Evolutionary conservation across 2,888 invertebrate species (phyloP).

Genomic region (Pollenia labialis): DNA sequence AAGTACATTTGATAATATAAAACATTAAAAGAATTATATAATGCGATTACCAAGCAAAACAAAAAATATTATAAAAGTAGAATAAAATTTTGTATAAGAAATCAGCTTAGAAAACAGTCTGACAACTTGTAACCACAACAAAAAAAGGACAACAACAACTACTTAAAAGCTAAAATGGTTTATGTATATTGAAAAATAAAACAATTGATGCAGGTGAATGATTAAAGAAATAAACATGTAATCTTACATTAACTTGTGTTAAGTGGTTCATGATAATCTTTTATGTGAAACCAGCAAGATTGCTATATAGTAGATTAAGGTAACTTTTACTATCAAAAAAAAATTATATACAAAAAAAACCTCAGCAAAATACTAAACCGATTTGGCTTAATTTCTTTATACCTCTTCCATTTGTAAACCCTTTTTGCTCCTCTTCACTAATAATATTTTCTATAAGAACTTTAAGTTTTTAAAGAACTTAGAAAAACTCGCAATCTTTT

Average conservation of each 20-base stretch:
- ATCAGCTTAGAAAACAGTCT: slow-evolving; percentile 5
- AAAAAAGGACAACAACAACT: slow-evolving; percentile 1
- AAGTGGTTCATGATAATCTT: no score
- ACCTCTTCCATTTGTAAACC: no score
- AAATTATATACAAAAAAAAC: no score
- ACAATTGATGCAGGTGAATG: slow-evolving; percentile 23
- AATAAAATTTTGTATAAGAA: slow-evolving; percentile 34
- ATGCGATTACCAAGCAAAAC: slow-evolving; percentile 52
- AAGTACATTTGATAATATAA: slow-evolving; percentile 48
- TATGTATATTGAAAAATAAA: slow-evolving; percentile 22
- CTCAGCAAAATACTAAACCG: no score
- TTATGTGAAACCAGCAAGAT: no score
- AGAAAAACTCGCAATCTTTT: no score
- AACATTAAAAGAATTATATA: slow-evolving; percentile 44
- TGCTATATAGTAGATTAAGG: no score
- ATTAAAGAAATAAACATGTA: not conserved
- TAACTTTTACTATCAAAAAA: no score
- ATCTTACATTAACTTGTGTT: not conserved
- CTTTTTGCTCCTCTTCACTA: no score
- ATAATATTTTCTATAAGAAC: no score
- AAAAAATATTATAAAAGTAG: slow-evolving; percentile 6
- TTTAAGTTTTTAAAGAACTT: no score
- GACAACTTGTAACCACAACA: slow-evolving; percentile 18
- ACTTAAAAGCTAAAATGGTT: slow-evolving; percentile 20
- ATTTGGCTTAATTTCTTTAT: no score